Evolutionary conservation across 2,888 invertebrate species (phyloP).

Genomic region (Eledona agricola): DNA sequence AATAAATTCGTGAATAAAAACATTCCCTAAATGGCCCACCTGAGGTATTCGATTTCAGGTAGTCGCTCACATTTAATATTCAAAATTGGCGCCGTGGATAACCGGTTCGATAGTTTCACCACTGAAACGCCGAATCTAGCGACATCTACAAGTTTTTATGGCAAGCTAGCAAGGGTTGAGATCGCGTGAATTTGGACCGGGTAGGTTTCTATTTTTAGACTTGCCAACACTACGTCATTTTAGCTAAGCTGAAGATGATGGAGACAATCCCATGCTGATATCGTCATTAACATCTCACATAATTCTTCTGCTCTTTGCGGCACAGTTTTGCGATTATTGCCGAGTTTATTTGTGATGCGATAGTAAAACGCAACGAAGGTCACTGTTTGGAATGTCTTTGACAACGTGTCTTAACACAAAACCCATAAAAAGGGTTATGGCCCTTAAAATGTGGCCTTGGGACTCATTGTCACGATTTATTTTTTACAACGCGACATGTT

Average conservation of each 20-base stretch:
- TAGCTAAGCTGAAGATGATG: too few relatives aligned
- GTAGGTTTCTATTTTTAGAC: constrained; percentile 37
- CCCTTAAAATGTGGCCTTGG: constrained; percentile 47
- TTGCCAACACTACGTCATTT: too few relatives aligned
- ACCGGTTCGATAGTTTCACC: constrained; percentile 38
- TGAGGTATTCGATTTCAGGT: too few relatives aligned
- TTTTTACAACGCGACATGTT: constrained; percentile 37
- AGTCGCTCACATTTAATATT: constrained; percentile 11
- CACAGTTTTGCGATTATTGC: constrained; percentile 7
- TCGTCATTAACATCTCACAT: constrained; percentile 12
- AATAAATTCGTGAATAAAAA: constrained; percentile 24
- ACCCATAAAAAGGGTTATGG: constrained; percentile 47
- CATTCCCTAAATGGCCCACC: constrained; percentile 10
- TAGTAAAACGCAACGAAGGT: constrained; percentile 23
- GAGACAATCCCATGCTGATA: constrained; percentile 29
- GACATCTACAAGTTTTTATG: constrained; percentile 33
- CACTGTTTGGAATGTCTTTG: constrained; percentile 20
- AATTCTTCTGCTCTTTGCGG: constrained; percentile 6
- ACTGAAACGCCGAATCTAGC: constrained; percentile 20
- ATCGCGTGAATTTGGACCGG: constrained; percentile 8
- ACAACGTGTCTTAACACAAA: constrained; percentile 32
- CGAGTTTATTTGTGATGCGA: constrained; percentile 7
- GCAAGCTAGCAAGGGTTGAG: constrained; percentile 28
- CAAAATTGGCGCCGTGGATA: constrained; percentile 36
- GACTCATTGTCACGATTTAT: constrained; percentile 35